Percentiles rank a stretch among this genome's conserved stretches.
Conservation (phyloP, 1,140 invertebrate genomes). For the Telenomus remus region DNA sequence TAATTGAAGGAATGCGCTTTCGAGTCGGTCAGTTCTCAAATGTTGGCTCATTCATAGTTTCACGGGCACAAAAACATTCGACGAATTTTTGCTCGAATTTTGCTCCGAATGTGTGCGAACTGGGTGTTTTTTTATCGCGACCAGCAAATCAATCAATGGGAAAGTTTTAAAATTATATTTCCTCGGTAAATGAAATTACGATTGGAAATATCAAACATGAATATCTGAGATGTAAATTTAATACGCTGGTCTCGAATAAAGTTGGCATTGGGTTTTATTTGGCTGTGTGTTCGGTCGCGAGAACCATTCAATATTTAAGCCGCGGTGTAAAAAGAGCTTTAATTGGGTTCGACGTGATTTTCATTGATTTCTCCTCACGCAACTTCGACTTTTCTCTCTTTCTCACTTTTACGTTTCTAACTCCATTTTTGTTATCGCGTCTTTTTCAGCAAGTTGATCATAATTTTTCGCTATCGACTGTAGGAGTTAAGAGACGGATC, state of each 20-base stretch:
- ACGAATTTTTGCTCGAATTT: too few species aligned
- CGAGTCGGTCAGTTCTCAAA: slow-evolving; percentile 7
- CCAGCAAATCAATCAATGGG: too few species aligned
- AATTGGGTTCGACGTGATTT: slow-evolving; percentile 22
- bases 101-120: too few species aligned
- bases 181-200: background rate
- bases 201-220: slow-evolving; percentile 1
- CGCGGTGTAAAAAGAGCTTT: slow-evolving; percentile 30
- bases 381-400: too few species aligned
- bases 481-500: too few species aligned
- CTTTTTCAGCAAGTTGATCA: too few species aligned
- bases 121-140: too few species aligned
- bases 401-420: too few species aligned
- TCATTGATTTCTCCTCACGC: background rate
- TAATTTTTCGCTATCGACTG: too few species aligned
- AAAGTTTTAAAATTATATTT: too few species aligned
- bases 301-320: slow-evolving; percentile 35
- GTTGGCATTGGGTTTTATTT: slow-evolving; percentile 17
- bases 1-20: slow-evolving; percentile 10
- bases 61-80: background rate
- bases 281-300: slow-evolving; percentile 9
- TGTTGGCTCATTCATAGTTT: background rate
- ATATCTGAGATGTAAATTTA: background rate
- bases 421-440: too few species aligned
- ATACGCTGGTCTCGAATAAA: background rate